phyloP scores from a whole-genome alignment of 2,797 vertebrate species.

The Argya squamiceps region DNA sequence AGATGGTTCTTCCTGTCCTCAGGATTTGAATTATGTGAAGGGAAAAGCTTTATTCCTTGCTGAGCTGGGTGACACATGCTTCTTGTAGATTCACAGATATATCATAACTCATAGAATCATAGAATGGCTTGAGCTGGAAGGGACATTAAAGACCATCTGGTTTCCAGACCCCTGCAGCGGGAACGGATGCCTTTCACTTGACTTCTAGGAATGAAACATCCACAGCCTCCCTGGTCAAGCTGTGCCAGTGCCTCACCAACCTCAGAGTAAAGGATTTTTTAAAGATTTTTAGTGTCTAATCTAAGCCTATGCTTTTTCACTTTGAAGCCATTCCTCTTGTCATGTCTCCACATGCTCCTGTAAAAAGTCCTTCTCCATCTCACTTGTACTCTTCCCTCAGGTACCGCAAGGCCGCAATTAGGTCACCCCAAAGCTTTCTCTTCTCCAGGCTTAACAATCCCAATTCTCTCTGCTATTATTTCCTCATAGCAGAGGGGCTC shows the following conservation, averaged over 20 bases:
- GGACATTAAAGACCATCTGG: neutral
- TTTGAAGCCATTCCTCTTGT: neutral
- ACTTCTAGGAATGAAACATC: neutral
- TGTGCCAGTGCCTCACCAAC: neutral
- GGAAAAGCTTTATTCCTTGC: neutral
- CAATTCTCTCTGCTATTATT: neutral
- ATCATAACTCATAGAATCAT: neutral
- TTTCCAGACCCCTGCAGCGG: neutral
- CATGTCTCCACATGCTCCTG: neutral
- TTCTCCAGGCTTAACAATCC: neutral
- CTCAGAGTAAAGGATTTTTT: neutral
- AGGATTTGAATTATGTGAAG: neutral
- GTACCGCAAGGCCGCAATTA: neutral
- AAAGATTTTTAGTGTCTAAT: neutral
- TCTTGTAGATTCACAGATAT: neutral
- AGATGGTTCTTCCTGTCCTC: neutral
- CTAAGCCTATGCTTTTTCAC: neutral
- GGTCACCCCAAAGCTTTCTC: neutral
- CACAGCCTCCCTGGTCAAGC: neutral
- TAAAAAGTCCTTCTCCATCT: neutral
- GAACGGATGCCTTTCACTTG: neutral
- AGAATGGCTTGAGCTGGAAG: neutral
- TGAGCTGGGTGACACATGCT: neutral
- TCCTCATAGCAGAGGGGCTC: neutral
- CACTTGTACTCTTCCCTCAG: neutral